phyloP scores from a whole-genome alignment of 2,113 vertebrate genomes.

The Cricetomys ansorgei region DNA sequence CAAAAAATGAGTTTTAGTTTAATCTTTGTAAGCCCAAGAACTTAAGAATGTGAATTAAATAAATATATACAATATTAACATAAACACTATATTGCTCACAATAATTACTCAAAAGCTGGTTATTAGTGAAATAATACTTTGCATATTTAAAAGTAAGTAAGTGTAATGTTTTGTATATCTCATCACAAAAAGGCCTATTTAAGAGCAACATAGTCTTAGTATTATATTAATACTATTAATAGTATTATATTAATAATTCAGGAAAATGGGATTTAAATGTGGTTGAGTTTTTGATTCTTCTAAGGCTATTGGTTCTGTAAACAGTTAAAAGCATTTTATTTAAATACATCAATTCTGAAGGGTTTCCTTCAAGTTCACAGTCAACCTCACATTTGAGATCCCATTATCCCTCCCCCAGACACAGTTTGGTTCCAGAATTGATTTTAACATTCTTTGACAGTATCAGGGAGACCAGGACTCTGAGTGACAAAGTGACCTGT shows the following conservation, averaged over 20 bases:
- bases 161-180: neutral
- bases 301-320: neutral
- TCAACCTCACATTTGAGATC: neutral
- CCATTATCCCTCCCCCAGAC: neutral
- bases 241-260: slow-evolving; percentile 39
- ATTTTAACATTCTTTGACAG: neutral
- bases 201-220: slow-evolving; percentile 21
- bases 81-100: neutral
- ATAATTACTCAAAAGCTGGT: slow-evolving; percentile 35
- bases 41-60: slow-evolving; percentile 39
- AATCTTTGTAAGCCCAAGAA: neutral
- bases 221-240: too few relatives aligned
- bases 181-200: neutral
- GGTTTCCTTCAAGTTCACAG: slow-evolving; percentile 27
- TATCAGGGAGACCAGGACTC: neutral
- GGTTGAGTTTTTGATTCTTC: slow-evolving; percentile 8
- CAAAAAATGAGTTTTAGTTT: neutral
- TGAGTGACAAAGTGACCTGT: neutral
- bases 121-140: slow-evolving; percentile 30
- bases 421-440: neutral
- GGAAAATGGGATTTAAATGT: slow-evolving; percentile 47
- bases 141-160: neutral
- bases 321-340: neutral
- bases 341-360: neutral
- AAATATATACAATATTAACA: slow-evolving; percentile 32